phyloP scores from a whole-genome alignment of 2,888 invertebrate species.

The Drosophila melanocephala region DNA sequence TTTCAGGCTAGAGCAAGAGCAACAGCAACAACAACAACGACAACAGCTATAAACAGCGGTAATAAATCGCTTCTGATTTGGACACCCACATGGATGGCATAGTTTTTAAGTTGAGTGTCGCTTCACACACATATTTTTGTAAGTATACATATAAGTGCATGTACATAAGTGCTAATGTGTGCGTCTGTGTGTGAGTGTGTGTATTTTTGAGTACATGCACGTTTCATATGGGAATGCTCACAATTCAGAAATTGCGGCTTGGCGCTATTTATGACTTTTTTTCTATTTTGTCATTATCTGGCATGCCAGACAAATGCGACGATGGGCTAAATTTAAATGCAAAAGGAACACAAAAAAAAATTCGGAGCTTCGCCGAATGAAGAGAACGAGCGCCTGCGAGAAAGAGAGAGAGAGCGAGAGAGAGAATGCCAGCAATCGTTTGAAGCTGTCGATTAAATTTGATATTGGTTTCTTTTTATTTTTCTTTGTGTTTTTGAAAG shows the following conservation, averaged over 20 bases:
- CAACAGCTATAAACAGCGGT: background rate
- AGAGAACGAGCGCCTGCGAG: slow-evolving; percentile 1
- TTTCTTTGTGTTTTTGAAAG: slow-evolving; percentile 39
- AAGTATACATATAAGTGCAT: slow-evolving; percentile 16
- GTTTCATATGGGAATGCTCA: slow-evolving; percentile 40
- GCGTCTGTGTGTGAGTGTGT: slow-evolving; percentile 2
- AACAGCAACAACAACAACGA: slow-evolving; percentile 10
- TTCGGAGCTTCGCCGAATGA: slow-evolving; percentile 31
- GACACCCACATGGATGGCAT: slow-evolving; percentile 63
- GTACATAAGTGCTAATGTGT: background rate
- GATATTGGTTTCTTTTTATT: slow-evolving; percentile 44
- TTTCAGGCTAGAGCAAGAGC: slow-evolving; percentile 22
- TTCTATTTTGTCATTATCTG: slow-evolving; percentile 47
- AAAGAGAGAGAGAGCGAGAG: slow-evolving; percentile 14
- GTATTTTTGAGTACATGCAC: slow-evolving; percentile 33
- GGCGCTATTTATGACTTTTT: slow-evolving; percentile 50
- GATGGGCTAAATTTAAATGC: slow-evolving; percentile 61
- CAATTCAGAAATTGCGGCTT: slow-evolving; percentile 68
- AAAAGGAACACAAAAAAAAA: slow-evolving; percentile 45
- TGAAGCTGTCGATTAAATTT: slow-evolving; percentile 45
- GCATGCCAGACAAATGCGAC: slow-evolving; percentile 36
- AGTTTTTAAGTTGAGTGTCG: slow-evolving; percentile 35
- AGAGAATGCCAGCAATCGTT: slow-evolving; percentile 15
- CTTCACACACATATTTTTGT: slow-evolving; percentile 4
- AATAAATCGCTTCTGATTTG: slow-evolving; percentile 42